Conservation (phyloP, 2,888 invertebrate species). For the Drosophila pseudotakahashii region DNA sequence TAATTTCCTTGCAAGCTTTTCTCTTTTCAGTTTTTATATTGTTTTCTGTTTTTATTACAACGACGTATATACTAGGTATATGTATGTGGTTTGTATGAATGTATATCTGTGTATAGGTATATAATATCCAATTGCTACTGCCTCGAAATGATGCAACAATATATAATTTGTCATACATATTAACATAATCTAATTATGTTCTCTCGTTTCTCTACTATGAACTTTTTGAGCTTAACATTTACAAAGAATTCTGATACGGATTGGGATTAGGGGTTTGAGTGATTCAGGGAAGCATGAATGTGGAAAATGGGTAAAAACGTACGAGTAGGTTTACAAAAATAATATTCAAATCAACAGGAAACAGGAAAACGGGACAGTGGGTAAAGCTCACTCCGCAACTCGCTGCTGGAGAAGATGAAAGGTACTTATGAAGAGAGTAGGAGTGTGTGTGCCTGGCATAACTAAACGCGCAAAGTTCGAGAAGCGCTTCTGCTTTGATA, state of each 20-base stretch:
- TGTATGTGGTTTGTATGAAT: slow-evolving; percentile 61
- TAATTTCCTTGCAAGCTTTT: slow-evolving; percentile 48
- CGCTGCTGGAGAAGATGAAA: slow-evolving; percentile 33
- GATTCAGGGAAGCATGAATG: background rate
- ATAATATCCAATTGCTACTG: slow-evolving; percentile 54
- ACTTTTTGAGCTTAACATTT: slow-evolving; percentile 80
- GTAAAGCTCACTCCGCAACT: slow-evolving; percentile 36
- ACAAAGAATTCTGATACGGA: slow-evolving; percentile 66
- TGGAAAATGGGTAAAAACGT: slow-evolving; percentile 2
- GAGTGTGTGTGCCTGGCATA: slow-evolving; percentile 44
- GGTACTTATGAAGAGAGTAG: slow-evolving; percentile 43
- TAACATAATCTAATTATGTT: slow-evolving; percentile 78
- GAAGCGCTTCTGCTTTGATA: slow-evolving; percentile 46
- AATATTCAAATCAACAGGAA: slow-evolving; percentile 23
- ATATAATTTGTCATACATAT: slow-evolving; percentile 72
- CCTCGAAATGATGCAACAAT: slow-evolving; percentile 50
- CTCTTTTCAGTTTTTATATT: slow-evolving; percentile 39
- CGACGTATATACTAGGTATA: slow-evolving; percentile 78
- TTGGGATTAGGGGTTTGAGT: slow-evolving; percentile 17
- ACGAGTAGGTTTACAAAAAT: slow-evolving; percentile 11
- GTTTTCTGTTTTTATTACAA: slow-evolving; percentile 72
- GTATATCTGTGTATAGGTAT: slow-evolving; percentile 62
- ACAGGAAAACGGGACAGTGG: slow-evolving; percentile 16
- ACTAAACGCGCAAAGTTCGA: slow-evolving; percentile 26
- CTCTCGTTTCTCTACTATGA: slow-evolving; percentile 54